Evolutionary conservation across 2,797 vertebrate genomes (phyloP).

Genomic region (Forpus xanthops): DNA sequence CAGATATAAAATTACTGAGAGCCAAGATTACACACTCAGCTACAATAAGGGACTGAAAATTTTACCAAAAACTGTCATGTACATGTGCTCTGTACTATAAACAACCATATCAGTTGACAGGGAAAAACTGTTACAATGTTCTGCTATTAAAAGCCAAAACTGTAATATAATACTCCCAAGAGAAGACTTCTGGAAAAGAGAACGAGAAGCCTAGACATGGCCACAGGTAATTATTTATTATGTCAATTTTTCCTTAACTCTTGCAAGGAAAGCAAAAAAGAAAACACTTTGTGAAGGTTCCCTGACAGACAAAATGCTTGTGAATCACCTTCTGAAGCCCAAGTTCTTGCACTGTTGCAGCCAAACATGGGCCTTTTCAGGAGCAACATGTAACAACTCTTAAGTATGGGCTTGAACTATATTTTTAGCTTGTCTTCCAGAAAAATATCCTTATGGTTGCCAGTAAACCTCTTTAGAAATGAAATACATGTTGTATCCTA

Average conservation of each 20-base stretch:
- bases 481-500: neutral
- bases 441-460: neutral
- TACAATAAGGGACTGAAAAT: neutral
- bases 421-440: neutral
- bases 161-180: neutral
- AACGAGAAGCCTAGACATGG: neutral
- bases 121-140: neutral
- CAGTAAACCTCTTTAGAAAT: constrained; percentile 2
- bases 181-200: neutral
- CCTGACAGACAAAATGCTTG: constrained; percentile 46
- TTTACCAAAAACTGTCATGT: neutral
- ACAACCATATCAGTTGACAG: neutral
- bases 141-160: constrained; percentile 8
- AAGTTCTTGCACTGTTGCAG: constrained; percentile 20
- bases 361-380: neutral
- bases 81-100: neutral
- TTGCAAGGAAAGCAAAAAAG: constrained; percentile 36
- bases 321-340: constrained; percentile 36
- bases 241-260: neutral
- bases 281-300: constrained; percentile 39
- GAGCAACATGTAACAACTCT: neutral
- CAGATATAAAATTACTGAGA: neutral
- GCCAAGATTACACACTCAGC: neutral
- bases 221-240: constrained; percentile 12
- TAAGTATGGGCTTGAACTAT: neutral